Conservation (phyloP, 1,140 invertebrate genomes). For the Acromyrmex heyeri region DNA sequence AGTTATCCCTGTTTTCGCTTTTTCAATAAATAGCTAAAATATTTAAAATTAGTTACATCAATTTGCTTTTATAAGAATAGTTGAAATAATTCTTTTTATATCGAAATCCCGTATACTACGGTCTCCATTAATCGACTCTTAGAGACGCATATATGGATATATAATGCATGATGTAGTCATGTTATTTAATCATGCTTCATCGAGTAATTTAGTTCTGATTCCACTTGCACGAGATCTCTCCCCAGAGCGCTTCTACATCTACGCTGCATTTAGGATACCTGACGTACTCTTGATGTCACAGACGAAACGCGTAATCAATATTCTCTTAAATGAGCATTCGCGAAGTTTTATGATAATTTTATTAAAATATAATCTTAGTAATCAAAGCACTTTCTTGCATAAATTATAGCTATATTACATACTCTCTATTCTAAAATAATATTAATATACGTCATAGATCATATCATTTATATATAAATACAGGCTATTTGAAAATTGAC, state of each 20-base stretch:
- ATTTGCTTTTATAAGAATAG: not conserved
- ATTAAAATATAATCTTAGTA: not conserved
- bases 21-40: slow-evolving; percentile 18
- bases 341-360: not conserved
- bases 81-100: slow-evolving; percentile 35
- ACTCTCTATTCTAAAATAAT: not conserved
- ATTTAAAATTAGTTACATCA: not conserved
- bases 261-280: slow-evolving; percentile 9
- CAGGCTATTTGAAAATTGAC: not conserved
- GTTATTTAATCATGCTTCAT: slow-evolving; percentile 54
- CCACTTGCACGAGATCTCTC: slow-evolving; percentile 39
- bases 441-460: not conserved
- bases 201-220: slow-evolving; percentile 59
- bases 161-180: slow-evolving; percentile 22
- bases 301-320: not conserved
- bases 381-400: not conserved
- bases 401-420: not conserved
- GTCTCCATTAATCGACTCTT: slow-evolving; percentile 29
- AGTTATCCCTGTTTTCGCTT: slow-evolving; percentile 55
- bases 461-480: not conserved
- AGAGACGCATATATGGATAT: not conserved
- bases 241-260: slow-evolving; percentile 9
- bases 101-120: not conserved
- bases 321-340: not conserved
- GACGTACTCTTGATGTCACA: not conserved